phyloP scores from a whole-genome alignment of 2,113 vertebrate genomes.

The Vidua chalybeata region DNA sequence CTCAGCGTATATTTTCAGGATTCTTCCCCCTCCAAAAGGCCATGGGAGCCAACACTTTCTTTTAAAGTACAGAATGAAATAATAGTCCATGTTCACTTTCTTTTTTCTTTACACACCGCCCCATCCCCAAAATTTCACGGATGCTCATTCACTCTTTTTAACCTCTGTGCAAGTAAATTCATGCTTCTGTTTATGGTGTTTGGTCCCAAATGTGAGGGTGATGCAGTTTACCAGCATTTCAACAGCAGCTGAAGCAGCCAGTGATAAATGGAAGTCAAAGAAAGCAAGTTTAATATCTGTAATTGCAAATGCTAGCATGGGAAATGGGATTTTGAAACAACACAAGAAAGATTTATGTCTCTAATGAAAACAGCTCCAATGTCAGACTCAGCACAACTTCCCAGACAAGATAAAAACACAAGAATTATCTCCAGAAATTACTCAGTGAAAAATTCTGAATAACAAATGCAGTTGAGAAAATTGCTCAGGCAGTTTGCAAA shows the following conservation, averaged over 20 bases:
- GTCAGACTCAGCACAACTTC: slow-evolving; percentile 36
- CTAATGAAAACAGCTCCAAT: slow-evolving; percentile 37
- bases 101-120: background rate
- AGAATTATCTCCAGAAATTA: slow-evolving; percentile 28
- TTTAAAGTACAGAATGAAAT: background rate
- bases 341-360: slow-evolving; percentile 35
- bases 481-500: background rate
- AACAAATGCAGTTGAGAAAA: slow-evolving; percentile 33
- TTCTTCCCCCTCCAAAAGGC: background rate
- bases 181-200: background rate
- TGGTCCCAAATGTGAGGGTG: background rate
- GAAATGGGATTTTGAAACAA: slow-evolving; percentile 36
- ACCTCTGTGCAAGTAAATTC: background rate
- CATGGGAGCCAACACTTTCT: background rate
- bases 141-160: background rate
- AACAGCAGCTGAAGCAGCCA: background rate
- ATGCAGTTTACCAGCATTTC: background rate
- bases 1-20: background rate
- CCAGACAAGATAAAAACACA: slow-evolving; percentile 47
- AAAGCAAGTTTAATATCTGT: slow-evolving; percentile 30
- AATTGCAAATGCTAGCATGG: slow-evolving; percentile 51
- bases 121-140: background rate
- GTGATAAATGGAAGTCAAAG: slow-evolving; percentile 25
- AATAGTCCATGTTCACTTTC: background rate
- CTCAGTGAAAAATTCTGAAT: slow-evolving; percentile 19